Evolutionary conservation across 1,140 invertebrate genomes (phyloP), one percentile per base, ranked within the genome.

Genomic region (Tetramorium parvispinum): DNA sequence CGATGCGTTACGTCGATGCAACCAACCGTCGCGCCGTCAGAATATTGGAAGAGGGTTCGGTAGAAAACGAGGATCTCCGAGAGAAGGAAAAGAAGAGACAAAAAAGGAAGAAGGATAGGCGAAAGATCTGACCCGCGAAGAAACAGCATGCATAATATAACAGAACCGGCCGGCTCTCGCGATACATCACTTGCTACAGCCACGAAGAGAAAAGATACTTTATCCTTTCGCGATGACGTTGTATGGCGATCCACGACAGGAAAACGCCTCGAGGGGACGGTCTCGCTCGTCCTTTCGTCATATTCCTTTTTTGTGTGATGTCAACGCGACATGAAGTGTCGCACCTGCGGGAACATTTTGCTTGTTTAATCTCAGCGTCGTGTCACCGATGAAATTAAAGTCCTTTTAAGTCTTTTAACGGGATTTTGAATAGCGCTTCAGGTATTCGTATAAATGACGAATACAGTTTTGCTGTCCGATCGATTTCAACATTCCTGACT

Each of bases 81-180:
- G 68, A 32, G 40, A 51, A 37, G 21, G 37, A 21, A 70, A 27
- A 51, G 2, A 21, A 65, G 46, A 55, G 3, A 10, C 5, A 32
- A 24, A 73, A 32, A 40, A 24, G 32, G 37, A 43, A 57, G 49
- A 40, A 43, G 18, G 43, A 32, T 5, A 27, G 59, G 13, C 46
- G 55, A 49, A 66, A 77, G 61, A 81, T 82, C 63, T 70, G 66
- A 75, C 65, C 65, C 68, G 57, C 46, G 81, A 78, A 61, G 65
- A 68, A 87, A 88, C 88, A 73, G 55, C 73, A 85, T 92, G 83
- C 87, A 71, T 88, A 88, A 88, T 89, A 83, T 86, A 83, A 66
- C 70, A 51, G 86, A 87, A 79, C 27, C 21, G 76, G 61, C 82
- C 77, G 76, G 85, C 70, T 71, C 59, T 71, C 59, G 79, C 81